Evolutionary conservation across 2,888 invertebrate genomes (phyloP).

Genomic region (Drosophila nr. perissopoda): DNA sequence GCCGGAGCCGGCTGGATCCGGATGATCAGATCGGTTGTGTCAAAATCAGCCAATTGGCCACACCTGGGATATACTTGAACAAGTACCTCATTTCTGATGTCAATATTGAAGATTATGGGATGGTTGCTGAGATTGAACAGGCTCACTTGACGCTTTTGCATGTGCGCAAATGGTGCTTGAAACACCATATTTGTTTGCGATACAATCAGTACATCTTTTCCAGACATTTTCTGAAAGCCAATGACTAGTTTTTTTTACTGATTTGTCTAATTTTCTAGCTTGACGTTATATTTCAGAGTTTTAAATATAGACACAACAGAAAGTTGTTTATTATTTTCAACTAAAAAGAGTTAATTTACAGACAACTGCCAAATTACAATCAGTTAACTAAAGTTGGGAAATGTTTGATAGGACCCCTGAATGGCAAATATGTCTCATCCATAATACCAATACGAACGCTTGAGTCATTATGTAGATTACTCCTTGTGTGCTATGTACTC

Average conservation of each 20-base stretch:
- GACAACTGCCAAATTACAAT: not conserved
- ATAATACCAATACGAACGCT: not conserved
- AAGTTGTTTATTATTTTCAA: not conserved
- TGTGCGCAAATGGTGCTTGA: constrained; percentile 23
- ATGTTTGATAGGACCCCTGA: not conserved
- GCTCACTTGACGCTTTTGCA: constrained; percentile 43
- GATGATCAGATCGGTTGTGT: constrained; percentile 49
- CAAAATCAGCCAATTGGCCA: constrained; percentile 30
- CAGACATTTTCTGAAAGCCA: constrained; percentile 20
- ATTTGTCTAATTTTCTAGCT: not conserved
- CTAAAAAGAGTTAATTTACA: not conserved
- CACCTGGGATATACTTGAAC: not conserved
- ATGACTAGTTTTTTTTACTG: not conserved
- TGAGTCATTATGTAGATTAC: constrained; percentile 54
- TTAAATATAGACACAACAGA: not conserved
- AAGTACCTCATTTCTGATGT: not conserved
- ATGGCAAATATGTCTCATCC: not conserved
- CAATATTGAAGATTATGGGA: constrained; percentile 23
- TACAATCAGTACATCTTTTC: constrained; percentile 29
- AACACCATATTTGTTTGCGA: constrained; percentile 35
- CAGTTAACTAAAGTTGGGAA: constrained; percentile 3
- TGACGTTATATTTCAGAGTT: not conserved
- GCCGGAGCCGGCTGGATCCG: constrained; percentile 5
- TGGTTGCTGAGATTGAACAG: constrained; percentile 37
- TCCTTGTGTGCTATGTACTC: constrained; percentile 24